Evolutionary conservation across 2,888 invertebrate genomes (phyloP), one percentile per base, ranked within the genome.

Genomic region (Sarcophaga caerulescens): DNA sequence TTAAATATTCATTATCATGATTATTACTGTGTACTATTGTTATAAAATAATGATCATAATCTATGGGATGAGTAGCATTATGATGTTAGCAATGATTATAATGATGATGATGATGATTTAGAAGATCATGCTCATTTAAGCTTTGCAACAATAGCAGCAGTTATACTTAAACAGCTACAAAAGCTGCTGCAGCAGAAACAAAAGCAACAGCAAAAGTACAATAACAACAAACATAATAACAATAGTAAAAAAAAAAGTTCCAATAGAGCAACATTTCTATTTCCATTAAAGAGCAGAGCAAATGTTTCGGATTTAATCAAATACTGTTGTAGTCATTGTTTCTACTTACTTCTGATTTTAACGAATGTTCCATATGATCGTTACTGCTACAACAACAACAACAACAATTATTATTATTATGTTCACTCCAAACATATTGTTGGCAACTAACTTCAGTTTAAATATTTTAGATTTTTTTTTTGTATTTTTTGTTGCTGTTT

Each of bases 391-490:
- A 21, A 25, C 52, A 63, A 19, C 14, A 8, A 35, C 35, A 5
- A 25, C n/a, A n/a, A n/a, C n/a, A n/a, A n/a, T n/a, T 35, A 35
- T 8, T 8, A 17, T 52, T 52, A 52, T 12, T 52, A 62, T 75
- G 79, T 75, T 75, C 75, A 84, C 59, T 44, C 60, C 65, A 59
- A 8, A 47, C 59, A 62, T 79, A n/a, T 25, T 81, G 86, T 78
- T 86, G 81, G 81, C 81, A 86, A 86, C 86, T 86, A 86, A 86
- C 86, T 86, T 81, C 84, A 86, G 81, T 86, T 84, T 84, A 77
- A 81, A 84, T 84, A 81, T 76, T 73, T 47, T 83, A 60, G 69
- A 83, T 63, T 52, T 77, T 57, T 77, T n/a, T 63, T 62, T 57
- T 73, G 65, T 60, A 63, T 47, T 68, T 71, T 66, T 82, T 69